phyloP scores from a whole-genome alignment of 2,888 invertebrate genomes.

The Caradrina kadenii region DNA sequence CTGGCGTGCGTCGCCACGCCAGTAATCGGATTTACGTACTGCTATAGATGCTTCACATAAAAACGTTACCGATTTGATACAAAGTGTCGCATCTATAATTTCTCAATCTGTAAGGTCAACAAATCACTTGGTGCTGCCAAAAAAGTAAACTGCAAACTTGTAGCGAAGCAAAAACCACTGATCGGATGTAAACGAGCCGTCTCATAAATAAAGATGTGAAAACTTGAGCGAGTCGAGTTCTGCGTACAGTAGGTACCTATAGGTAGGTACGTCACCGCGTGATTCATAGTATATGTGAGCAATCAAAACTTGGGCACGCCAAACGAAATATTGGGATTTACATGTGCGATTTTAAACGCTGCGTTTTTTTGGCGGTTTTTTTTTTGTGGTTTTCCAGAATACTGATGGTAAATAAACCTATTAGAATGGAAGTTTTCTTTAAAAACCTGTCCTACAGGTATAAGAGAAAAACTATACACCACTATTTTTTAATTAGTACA shows the following conservation, averaged over 20 bases:
- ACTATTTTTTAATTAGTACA: too few species aligned
- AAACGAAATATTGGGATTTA: constrained; percentile 61
- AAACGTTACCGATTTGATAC: too few species aligned
- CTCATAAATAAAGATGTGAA: constrained; percentile 84
- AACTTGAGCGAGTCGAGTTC: constrained; percentile 73
- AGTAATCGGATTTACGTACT: too few species aligned
- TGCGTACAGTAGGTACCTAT: constrained; percentile 44
- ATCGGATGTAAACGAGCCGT: constrained; percentile 79
- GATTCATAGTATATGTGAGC: constrained; percentile 80
- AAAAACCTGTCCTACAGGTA: too few species aligned
- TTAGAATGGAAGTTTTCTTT: too few species aligned
- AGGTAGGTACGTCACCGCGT: constrained; percentile 70
- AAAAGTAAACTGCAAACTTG: constrained; percentile 57
- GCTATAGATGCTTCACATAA: too few species aligned
- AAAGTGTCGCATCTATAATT: constrained; percentile 27
- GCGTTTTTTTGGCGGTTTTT: constrained; percentile 8
- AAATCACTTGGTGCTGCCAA: constrained; percentile 61
- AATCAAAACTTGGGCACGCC: constrained; percentile 78
- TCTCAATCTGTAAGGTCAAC: constrained; percentile 37
- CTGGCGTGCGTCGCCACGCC: too few species aligned
- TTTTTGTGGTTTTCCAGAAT: background rate
- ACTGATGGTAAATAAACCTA: too few species aligned
- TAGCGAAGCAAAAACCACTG: constrained; percentile 71
- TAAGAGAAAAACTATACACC: too few species aligned
- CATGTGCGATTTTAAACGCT: constrained; percentile 23